Conservation (phyloP, 2,797 vertebrate species). For the Gallinago solitaria region DNA sequence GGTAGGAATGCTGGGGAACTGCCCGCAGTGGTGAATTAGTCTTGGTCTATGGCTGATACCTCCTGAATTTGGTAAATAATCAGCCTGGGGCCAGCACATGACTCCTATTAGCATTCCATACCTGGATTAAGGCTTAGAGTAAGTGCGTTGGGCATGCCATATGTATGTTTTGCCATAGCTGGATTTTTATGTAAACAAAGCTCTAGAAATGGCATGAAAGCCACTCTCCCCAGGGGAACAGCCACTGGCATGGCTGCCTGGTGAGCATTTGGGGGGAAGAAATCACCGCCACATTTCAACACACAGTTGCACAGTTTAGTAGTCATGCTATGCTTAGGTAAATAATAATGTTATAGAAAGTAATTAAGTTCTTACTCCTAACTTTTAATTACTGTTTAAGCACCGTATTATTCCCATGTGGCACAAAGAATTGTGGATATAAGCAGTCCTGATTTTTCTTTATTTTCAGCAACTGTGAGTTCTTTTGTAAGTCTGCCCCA, state of each 20-base stretch:
- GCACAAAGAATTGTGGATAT: not conserved
- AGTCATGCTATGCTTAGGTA: not conserved
- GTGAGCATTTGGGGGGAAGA: not conserved
- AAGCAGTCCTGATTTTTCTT: not conserved
- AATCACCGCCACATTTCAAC: not conserved
- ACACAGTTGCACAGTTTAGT: not conserved
- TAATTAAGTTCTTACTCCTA: constrained; percentile 22
- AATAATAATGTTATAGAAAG: not conserved
- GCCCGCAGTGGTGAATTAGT: not conserved
- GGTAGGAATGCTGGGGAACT: not conserved
- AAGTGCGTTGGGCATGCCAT: not conserved
- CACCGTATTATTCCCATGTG: not conserved
- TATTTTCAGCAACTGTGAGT: not conserved
- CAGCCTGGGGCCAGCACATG: not conserved
- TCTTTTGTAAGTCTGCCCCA: not conserved
- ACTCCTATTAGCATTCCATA: not conserved
- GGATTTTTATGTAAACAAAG: not conserved
- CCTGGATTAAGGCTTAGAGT: not conserved
- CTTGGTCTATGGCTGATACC: not conserved
- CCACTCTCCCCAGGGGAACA: not conserved
- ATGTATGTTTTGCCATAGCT: not conserved
- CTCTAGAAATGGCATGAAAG: not conserved
- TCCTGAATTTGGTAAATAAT: not conserved
- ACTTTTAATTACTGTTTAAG: not conserved
- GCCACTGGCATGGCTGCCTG: not conserved